Conservation (phyloP, 2,888 invertebrate species). For the Platerodrilus igneus region DNA sequence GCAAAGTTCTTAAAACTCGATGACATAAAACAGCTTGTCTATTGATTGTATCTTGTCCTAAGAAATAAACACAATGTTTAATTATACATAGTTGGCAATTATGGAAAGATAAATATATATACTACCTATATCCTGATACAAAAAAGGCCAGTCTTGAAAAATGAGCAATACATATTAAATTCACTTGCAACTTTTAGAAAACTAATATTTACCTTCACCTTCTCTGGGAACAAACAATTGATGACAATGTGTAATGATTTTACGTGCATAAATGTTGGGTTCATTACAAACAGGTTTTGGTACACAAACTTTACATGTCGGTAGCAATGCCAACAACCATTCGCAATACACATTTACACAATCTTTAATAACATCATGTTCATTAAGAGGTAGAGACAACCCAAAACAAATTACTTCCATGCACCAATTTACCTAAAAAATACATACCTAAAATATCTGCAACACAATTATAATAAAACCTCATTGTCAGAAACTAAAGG, state of each 20-base stretch:
- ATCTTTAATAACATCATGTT: constrained; percentile 92
- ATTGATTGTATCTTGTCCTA: constrained; percentile 84
- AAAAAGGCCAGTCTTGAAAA: constrained; percentile 85
- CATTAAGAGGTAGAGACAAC: constrained; percentile 79
- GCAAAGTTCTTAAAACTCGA: constrained; percentile 79
- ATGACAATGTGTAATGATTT: constrained; percentile 88
- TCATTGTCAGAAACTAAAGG: constrained; percentile 79
- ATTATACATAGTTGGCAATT: constrained; percentile 6
- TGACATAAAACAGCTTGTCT: constrained; percentile 92
- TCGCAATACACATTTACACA: constrained; percentile 96
- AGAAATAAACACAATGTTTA: constrained; percentile 5
- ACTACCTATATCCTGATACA: constrained; percentile 83
- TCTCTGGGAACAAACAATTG: constrained; percentile 91
- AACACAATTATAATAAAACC: constrained; percentile 52
- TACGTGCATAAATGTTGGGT: constrained; percentile 84
- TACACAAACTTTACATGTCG: constrained; percentile 79
- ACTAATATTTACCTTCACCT: constrained; percentile 71
- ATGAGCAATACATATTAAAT: constrained; percentile 25
- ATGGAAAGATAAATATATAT: constrained; percentile 14
- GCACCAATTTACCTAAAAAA: constrained; percentile 75
- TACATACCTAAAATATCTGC: constrained; percentile 15
- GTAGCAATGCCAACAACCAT: constrained; percentile 86
- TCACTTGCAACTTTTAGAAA: neutral
- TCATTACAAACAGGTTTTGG: constrained; percentile 85
- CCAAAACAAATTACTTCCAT: constrained; percentile 88